These are phyloP conservation scores for Lasius fuliginosus DNA, from an alignment of 2,888 invertebrate genomes.

Conservation along the genomic window DNA sequence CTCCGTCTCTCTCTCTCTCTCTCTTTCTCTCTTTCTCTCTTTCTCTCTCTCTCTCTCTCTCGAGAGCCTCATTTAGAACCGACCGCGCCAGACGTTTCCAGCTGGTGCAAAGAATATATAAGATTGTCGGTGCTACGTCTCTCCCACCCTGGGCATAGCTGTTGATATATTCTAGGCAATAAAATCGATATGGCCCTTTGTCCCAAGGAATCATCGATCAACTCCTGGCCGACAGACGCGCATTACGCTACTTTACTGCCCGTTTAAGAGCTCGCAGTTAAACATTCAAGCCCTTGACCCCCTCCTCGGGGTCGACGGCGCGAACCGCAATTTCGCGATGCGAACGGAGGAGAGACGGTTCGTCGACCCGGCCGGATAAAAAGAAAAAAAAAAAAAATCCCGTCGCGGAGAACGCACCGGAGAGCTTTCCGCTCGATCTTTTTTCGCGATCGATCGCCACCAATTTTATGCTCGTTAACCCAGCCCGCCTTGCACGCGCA, in stretches of 20 bases:
- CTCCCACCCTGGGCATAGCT: slow-evolving; percentile 2
- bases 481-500: slow-evolving; percentile 22
- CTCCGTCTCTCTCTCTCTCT: not conserved
- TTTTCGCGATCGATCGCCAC: slow-evolving; percentile 62
- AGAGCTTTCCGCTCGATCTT: slow-evolving; percentile 52
- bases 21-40: not conserved
- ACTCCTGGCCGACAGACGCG: slow-evolving; percentile 57
- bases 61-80: slow-evolving; percentile 28
- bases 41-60: not conserved
- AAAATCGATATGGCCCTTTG: slow-evolving; percentile 74
- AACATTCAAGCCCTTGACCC: slow-evolving; percentile 69
- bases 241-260: slow-evolving; percentile 69
- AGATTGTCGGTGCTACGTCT: slow-evolving; percentile 13
- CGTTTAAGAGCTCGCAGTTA: slow-evolving; percentile 68
- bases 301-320: slow-evolving; percentile 1
- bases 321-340: slow-evolving; percentile 63
- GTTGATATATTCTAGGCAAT: slow-evolving; percentile 64
- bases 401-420: slow-evolving; percentile 20
- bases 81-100: slow-evolving; percentile 34
- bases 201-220: slow-evolving; percentile 75
- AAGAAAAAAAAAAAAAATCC: slow-evolving; percentile 39
- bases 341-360: slow-evolving; percentile 50
- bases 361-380: slow-evolving; percentile 55
- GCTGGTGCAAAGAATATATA: slow-evolving; percentile 22
- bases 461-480: slow-evolving; percentile 67